Conservation (phyloP, 2,113 vertebrate genomes). For the Pampusana beccarii region DNA sequence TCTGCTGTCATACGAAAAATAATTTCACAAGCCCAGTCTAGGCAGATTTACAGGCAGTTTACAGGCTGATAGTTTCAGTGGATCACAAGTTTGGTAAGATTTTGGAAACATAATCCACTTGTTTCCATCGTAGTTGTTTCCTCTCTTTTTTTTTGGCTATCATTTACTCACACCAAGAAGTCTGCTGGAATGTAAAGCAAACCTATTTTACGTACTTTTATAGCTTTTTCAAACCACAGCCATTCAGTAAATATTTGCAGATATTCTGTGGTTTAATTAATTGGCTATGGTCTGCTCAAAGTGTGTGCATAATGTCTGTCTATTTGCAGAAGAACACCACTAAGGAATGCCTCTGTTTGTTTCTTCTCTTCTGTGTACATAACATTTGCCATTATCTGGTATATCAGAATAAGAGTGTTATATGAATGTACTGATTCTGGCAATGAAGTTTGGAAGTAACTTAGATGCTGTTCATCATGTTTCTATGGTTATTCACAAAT, state of each 20-base stretch:
- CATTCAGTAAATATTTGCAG: conserved; percentile 10
- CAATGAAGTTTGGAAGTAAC: conserved; percentile 52
- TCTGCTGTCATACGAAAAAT: conserved; percentile 8
- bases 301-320: background rate
- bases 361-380: conserved; percentile 11
- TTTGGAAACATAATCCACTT: conserved; percentile 42
- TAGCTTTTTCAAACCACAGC: conserved; percentile 12
- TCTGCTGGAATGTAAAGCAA: conserved; percentile 10
- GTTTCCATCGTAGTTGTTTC: conserved; percentile 1
- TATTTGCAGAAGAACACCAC: background rate
- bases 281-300: background rate
- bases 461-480: conserved; percentile 50
- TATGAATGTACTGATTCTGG: conserved; percentile 34
- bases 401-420: conserved; percentile 35
- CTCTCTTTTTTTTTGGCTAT: background rate
- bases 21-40: background rate
- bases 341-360: conserved; percentile 6
- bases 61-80: conserved; percentile 18
- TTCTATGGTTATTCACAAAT: conserved; percentile 73
- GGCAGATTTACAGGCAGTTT: conserved; percentile 62
- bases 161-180: background rate
- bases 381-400: conserved; percentile 45
- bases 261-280: conserved; percentile 43
- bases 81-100: background rate
- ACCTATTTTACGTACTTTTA: conserved; percentile 9